A percentile compares a stretch with the other conserved stretches of the same genome.
phyloP scores from a whole-genome alignment of 2,113 vertebrate species.

The Centrocercus urophasianus region DNA sequence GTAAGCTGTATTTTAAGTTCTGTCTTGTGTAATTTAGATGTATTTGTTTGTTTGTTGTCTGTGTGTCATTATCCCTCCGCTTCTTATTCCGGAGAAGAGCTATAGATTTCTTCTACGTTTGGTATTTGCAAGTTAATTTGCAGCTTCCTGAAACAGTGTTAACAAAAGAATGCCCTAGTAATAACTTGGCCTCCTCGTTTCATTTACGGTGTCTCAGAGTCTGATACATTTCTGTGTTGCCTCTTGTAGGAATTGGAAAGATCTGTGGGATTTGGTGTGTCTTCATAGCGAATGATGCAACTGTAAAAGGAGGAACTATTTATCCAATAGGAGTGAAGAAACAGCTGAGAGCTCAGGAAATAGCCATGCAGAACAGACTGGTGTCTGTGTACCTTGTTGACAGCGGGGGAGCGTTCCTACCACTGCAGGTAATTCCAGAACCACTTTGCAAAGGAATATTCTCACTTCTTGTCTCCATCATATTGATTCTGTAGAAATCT shows the following conservation, averaged over 20 bases:
- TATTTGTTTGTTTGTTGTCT: neutral
- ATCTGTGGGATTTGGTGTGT: constrained; percentile 87
- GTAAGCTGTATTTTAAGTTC: neutral
- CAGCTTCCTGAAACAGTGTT: neutral
- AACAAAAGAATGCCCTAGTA: neutral
- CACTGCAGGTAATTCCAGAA: constrained; percentile 80
- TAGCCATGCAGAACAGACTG: constrained; percentile 85
- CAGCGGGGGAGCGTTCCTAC: constrained; percentile 86
- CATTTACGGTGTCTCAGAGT: neutral
- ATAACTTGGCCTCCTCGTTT: rapidly evolving
- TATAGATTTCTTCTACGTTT: neutral
- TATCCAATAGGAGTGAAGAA: constrained; percentile 89
- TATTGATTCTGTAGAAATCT: neutral
- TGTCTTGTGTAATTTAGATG: neutral
- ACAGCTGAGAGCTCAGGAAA: constrained; percentile 85
- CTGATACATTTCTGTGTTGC: neutral
- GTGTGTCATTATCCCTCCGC: neutral
- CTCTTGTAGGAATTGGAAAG: constrained; percentile 80
- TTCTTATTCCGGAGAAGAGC: neutral
- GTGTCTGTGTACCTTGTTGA: constrained; percentile 85
- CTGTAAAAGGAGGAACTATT: constrained; percentile 86
- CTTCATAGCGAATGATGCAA: constrained; percentile 85
- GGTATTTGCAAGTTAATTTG: neutral
- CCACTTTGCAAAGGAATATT: neutral
- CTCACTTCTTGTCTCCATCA: rapidly evolving